Evolutionary conservation across 2,888 invertebrate genomes (phyloP).

Genomic region (Drosophila falleni): DNA sequence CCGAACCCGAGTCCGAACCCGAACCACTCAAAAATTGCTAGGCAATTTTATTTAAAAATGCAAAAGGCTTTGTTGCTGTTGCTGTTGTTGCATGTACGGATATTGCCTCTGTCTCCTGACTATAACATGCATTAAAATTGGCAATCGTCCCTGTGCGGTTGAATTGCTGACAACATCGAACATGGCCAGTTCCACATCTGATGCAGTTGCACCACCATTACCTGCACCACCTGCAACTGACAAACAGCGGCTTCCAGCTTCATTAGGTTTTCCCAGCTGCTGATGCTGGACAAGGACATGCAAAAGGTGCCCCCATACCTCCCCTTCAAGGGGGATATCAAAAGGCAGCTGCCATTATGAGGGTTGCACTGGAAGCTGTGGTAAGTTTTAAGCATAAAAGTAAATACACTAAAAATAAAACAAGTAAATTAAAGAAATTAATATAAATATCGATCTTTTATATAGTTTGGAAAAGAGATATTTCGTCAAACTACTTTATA

Average conservation of each 20-base stretch:
- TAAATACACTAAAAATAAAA: slow-evolving; percentile 14
- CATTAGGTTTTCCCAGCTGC: slow-evolving; percentile 46
- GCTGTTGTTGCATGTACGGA: slow-evolving; percentile 30
- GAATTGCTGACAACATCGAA: slow-evolving; percentile 68
- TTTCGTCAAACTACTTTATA: no score
- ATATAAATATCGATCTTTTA: no score
- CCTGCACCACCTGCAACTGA: slow-evolving; percentile 26
- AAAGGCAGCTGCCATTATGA: slow-evolving; percentile 34
- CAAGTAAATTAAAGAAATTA: no score
- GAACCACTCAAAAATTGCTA: slow-evolving; percentile 18
- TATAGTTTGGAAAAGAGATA: no score
- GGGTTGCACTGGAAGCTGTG: slow-evolving; percentile 32
- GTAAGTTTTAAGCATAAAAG: slow-evolving; percentile 20
- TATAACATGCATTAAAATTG: slow-evolving; percentile 70
- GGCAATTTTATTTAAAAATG: slow-evolving; percentile 70
- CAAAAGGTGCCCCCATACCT: slow-evolving; percentile 16
- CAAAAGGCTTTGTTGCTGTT: slow-evolving; percentile 49
- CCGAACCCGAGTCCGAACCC: no score
- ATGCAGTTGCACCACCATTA: slow-evolving; percentile 22
- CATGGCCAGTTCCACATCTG: slow-evolving; percentile 51
- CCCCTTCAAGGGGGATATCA: slow-evolving; percentile 20
- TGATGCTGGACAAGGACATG: slow-evolving; percentile 39
- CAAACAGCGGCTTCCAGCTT: slow-evolving; percentile 44
- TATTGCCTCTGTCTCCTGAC: slow-evolving; percentile 53
- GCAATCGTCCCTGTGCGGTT: slow-evolving; percentile 75